phyloP scores from a whole-genome alignment of 2,888 invertebrate genomes.

The Dicycla oo region DNA sequence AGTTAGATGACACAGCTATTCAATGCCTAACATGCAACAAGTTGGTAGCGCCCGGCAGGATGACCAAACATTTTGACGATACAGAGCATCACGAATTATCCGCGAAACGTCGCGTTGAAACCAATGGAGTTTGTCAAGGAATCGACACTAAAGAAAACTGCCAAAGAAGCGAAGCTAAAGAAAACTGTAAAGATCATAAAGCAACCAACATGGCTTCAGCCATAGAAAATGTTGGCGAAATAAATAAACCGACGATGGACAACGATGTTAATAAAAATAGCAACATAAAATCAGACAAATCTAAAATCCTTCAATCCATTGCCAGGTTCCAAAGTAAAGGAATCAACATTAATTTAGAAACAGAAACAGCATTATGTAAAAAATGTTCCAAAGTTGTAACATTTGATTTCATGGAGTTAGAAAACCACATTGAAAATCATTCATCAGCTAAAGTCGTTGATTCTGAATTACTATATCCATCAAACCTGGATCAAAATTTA shows the following conservation, averaged over 20 bases:
- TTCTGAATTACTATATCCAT: constrained; percentile 44
- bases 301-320: constrained; percentile 60
- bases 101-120: constrained; percentile 32
- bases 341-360: constrained; percentile 67
- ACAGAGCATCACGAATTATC: constrained; percentile 61
- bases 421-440: constrained; percentile 61
- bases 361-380: constrained; percentile 63
- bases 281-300: constrained; percentile 32
- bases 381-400: constrained; percentile 56
- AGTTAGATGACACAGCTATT: constrained; percentile 71
- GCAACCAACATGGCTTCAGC: neutral
- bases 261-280: neutral
- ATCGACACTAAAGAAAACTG: neutral
- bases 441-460: constrained; percentile 13
- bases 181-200: neutral
- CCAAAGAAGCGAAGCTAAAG: neutral
- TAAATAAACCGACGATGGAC: neutral
- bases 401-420: constrained; percentile 56
- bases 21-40: constrained; percentile 77
- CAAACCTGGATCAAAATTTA: constrained; percentile 32
- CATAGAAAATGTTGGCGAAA: neutral
- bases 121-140: constrained; percentile 1
- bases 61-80: constrained; percentile 68
- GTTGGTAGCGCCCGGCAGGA: constrained; percentile 51
- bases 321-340: constrained; percentile 58